Evolutionary conservation across 2,888 invertebrate species (phyloP), one percentile per base, ranked within the genome.

Genomic region (Macaria liturata): DNA sequence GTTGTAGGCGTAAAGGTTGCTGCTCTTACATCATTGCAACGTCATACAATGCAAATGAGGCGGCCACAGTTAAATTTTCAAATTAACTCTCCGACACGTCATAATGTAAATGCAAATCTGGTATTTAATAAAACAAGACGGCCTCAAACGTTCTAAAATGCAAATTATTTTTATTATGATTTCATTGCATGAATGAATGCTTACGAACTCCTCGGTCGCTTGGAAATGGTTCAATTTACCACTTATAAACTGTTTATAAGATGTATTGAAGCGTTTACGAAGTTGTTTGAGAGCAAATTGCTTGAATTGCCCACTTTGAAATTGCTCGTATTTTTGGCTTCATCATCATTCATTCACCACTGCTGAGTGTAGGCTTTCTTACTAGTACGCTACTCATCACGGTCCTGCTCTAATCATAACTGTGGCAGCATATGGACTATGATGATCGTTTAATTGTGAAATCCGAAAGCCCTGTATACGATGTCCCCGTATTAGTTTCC

Each of bases 1-100:
- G 71, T 70, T 61, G 88, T 86, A 75, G 86, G 88, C 71, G 87
- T 80, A 76, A 86, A 88, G 86, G 88, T 85, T 83, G 78, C 64
- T 67, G 34, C 54, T 52, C 71, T 86, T 85, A 83, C 86, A 84
- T 85, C 84, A 86, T 74, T 68, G 59, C 49, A 54, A 62, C 59
- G 66, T 64, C 64, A 63, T 68, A 64, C 64, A 65, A 64, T 72
- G 62, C 65, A 60, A 74, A 70, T 72, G 57, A 40, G 47, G 45
- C 53, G 49, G 49, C 59, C 49, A 57, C 55, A 62, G 39, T 62
- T 45, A 51, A 61, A 62, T 50, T 48, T 57, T 54, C 52, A 52
- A 59, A 58, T 62, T 59, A 58, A 57, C 59, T 57, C 49, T 46
- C 49, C 61, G 40, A 61, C 34, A 42, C 70, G 64, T 72, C 58